Percentiles rank a stretch among this genome's conserved stretches.
phyloP scores from a whole-genome alignment of 2,113 vertebrate genomes.

The Smithornis capensis region DNA sequence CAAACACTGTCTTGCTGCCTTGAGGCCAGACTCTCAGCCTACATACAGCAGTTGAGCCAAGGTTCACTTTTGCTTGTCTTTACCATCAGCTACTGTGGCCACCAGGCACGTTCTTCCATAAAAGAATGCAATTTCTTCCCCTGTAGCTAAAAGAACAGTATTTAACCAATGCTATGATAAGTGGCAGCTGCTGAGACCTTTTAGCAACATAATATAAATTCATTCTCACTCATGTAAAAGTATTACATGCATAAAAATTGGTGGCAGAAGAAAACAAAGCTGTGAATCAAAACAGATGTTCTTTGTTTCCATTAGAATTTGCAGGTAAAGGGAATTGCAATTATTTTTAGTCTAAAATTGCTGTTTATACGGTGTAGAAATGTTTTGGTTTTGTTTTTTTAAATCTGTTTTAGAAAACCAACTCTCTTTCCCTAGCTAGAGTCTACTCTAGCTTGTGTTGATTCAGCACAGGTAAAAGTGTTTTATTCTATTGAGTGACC shows the following conservation, averaged over 20 bases:
- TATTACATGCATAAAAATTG: not conserved
- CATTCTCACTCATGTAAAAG: not conserved
- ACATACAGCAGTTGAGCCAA: fast-evolving
- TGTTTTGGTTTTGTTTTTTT: not conserved
- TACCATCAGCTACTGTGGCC: not conserved
- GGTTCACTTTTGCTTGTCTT: not conserved
- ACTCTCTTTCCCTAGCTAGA: not conserved
- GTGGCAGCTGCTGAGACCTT: not conserved
- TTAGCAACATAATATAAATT: not conserved
- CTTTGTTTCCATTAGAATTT: not conserved
- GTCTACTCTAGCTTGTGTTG: not conserved
- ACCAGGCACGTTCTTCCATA: not conserved
- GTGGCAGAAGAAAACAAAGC: not conserved
- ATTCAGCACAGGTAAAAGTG: not conserved
- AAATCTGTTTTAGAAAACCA: not conserved
- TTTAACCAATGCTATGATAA: not conserved
- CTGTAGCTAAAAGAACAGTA: not conserved
- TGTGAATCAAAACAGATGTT: not conserved
- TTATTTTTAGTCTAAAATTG: not conserved
- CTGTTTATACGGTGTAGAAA: not conserved
- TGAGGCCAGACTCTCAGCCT: not conserved
- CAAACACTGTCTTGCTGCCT: not conserved
- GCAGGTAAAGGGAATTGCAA: not conserved
- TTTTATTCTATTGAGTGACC: not conserved
- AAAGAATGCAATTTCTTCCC: not conserved